These are phyloP conservation scores for Diplazon laetatorius DNA, from an alignment of 2,888 invertebrate genomes.

Conservation along the genomic window DNA sequence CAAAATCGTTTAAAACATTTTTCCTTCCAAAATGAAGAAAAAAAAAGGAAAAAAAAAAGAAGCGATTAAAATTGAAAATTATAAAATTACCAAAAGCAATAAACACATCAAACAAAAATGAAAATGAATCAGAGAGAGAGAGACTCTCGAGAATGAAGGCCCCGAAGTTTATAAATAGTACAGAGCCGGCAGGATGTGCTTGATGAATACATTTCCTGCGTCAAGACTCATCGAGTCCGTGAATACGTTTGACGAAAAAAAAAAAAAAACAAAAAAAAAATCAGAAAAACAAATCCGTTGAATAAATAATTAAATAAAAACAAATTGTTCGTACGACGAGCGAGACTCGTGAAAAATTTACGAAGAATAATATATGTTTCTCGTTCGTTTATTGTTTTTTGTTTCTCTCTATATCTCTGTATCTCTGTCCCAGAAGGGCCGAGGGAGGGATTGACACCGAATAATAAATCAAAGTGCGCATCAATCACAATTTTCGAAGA, in stretches of 20 bases:
- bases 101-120: slow-evolving; percentile 18
- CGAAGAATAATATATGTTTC: too few species aligned
- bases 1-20: slow-evolving; percentile 40
- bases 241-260: slow-evolving; percentile 1
- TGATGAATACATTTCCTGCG: slow-evolving; percentile 61
- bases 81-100: slow-evolving; percentile 20
- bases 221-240: slow-evolving; percentile 46
- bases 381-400: too few species aligned
- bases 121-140: too few species aligned
- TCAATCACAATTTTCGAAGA: slow-evolving; percentile 32
- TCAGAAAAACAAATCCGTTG: too few species aligned
- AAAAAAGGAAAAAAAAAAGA: slow-evolving; percentile 42
- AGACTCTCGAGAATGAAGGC: slow-evolving; percentile 18
- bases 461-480: slow-evolving; percentile 21
- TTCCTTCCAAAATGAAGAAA: slow-evolving; percentile 27
- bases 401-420: background rate
- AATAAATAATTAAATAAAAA: too few species aligned
- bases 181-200: slow-evolving; percentile 54
- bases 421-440: too few species aligned
- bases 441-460: background rate
- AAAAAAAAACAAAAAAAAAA: background rate
- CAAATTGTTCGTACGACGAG: background rate
- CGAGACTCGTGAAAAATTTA: slow-evolving; percentile 4
- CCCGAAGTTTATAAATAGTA: slow-evolving; percentile 52
- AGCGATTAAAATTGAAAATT: too few species aligned